Evolutionary conservation across 2,113 vertebrate genomes (phyloP).

Genomic region (Genyomyrus donnyi): DNA sequence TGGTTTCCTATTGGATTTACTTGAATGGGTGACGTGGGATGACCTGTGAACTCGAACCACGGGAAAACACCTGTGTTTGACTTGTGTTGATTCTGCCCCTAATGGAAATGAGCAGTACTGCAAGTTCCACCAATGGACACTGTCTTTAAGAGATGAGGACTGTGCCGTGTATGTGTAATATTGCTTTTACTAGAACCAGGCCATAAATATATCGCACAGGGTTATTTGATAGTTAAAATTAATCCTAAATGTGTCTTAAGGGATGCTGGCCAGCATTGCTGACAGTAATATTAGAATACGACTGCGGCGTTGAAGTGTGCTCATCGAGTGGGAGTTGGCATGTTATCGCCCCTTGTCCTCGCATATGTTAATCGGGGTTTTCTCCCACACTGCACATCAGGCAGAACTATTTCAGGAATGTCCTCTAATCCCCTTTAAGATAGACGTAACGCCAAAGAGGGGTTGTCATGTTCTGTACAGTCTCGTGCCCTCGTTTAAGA

Average conservation of each 20-base stretch:
- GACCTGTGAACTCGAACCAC: background rate
- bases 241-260: background rate
- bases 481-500: background rate
- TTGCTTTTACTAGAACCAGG: background rate
- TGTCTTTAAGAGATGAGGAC: background rate
- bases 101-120: background rate
- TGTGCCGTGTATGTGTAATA: background rate
- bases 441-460: conserved; percentile 18
- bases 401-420: conserved; percentile 31
- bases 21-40: background rate
- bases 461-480: background rate
- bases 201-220: background rate
- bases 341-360: background rate
- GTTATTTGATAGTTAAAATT: background rate
- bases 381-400: background rate
- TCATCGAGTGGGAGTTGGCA: background rate
- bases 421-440: conserved; percentile 15
- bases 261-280: background rate
- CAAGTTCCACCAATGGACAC: background rate
- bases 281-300: background rate
- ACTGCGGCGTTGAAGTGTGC: background rate
- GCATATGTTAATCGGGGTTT: background rate
- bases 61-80: background rate
- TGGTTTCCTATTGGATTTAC: background rate
- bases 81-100: background rate